Percentiles rank a stretch among this genome's conserved stretches.
Conservation (phyloP, 2,888 invertebrate genomes). For the Andrena camellia region DNA sequence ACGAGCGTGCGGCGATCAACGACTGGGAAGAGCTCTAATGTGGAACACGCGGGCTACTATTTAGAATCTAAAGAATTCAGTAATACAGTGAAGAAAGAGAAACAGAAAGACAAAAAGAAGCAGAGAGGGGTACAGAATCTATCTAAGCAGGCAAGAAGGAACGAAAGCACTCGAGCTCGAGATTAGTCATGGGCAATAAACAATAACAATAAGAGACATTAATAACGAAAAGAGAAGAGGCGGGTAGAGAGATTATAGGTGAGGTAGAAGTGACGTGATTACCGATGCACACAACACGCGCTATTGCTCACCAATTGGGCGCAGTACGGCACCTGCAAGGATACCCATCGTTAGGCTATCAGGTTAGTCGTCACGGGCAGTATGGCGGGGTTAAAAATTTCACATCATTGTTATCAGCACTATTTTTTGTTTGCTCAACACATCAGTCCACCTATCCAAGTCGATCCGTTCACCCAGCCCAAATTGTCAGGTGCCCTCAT, state of each 20-base stretch:
- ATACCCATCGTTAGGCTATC: slow-evolving; percentile 84
- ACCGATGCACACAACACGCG: slow-evolving; percentile 98
- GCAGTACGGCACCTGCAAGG: slow-evolving; percentile 95
- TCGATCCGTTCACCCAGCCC: slow-evolving; percentile 58
- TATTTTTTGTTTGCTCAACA: slow-evolving; percentile 27
- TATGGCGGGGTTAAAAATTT: slow-evolving; percentile 65
- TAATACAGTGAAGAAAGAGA: slow-evolving; percentile 14
- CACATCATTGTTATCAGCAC: slow-evolving; percentile 58
- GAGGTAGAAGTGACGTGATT: slow-evolving; percentile 93
- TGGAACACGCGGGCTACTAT: slow-evolving; percentile 34
- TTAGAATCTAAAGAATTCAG: slow-evolving; percentile 32
- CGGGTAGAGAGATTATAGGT: slow-evolving; percentile 81
- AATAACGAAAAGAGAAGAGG: slow-evolving; percentile 68
- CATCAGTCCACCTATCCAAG: slow-evolving; percentile 42
- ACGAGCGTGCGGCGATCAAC: slow-evolving; percentile 67
- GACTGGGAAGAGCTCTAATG: slow-evolving; percentile 39
- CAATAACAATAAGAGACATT: slow-evolving; percentile 62
- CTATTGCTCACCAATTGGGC: slow-evolving; percentile 97
- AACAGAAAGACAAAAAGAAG: slow-evolving; percentile 9
- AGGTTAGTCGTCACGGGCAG: slow-evolving; percentile 80
- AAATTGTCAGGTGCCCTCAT: background rate
- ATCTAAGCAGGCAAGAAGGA: slow-evolving; percentile 56
- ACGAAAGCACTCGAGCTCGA: slow-evolving; percentile 67
- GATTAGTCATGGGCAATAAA: slow-evolving; percentile 54
- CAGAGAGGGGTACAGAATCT: slow-evolving; percentile 20